Base-by-base conservation (phyloP, 2,888 invertebrate genomes). In the Steinernema carpocapsae region DNA sequence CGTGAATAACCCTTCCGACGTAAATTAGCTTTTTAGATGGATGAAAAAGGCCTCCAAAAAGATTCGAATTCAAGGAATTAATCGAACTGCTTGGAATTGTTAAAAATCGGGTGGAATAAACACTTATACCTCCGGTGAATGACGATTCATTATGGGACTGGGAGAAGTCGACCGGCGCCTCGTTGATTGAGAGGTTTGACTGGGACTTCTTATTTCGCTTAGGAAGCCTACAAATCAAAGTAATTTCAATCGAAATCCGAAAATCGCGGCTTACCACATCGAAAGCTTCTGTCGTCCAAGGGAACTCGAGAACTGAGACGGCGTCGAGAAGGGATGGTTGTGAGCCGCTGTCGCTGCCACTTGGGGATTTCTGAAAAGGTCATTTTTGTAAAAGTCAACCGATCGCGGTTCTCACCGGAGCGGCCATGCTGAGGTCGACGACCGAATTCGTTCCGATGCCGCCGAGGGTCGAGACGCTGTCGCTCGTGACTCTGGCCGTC, bases 271-370 rank as follows among this genome's bases (percentile, higher is more conserved):
- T 71, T 42, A 80, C 80, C 80, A 80, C 43, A 80, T 70, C 6
- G 77, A 59, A 29, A 82, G 59, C 59, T 80, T 80, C 70, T 82
- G 82, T 7, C 80, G 70, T 24, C 80, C 82, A 37, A 80, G 43
- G 72, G 76, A 82, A 22, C 76, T 76, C 24, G 80, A 82, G 46
- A 80, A 73, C 48, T 80, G 74, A 7, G 73, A 74, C 7, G 81
- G 77, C 29, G 29, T n/a, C 1, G 64, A 64, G n/a, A 64, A 64
- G 1, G 64, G 64, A 32, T 32, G 64, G 64, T 64, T 64, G 37
- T 64, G 64, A 64, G 14, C 56, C 56, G 14, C 56, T 56, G 64
- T 64, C 64, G 29, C 64, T 64, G 14, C 64, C 64, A 26, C 64
- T 64, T 17, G 64, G 64, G 12, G 64, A 64, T n/a, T 64, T 64